Base-by-base conservation (phyloP, 2,888 invertebrate species). In the Automeris io region DNA sequence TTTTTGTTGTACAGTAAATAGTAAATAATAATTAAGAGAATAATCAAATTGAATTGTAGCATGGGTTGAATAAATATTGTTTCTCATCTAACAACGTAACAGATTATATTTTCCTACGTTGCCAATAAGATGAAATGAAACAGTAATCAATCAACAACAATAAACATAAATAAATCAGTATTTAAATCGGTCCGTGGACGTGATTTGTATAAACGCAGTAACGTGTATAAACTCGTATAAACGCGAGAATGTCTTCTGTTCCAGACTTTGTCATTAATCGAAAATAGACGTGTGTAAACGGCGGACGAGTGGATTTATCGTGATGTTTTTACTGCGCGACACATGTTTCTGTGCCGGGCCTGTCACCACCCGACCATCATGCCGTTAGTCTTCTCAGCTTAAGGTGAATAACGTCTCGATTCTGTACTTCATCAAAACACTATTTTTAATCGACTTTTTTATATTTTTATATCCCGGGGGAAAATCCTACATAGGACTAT, bases 281-380 rank as follows among this genome's bases (percentile, higher is more conserved):
- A 56, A 73, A 77, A 77, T 77, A 76, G 69, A 64, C 50, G 49
- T 68, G 57, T 57, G 70, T 72, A 67, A 72, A 74, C 70, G 60
- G 51, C 54, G 49, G 34, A 39, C 31, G 33, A 45, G 40, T 51
- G 54, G 60, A 65, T 71, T 69, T 61, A 66, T 63, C 57, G 60
- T 54, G 55, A 47, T 69, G 67, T 71, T 77, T 80, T 78, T 72
- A 78, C 64, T 55, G 59, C 56, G 65, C 57, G 79, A 80, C 81
- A 81, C 65, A 77, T 81, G 81, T 74, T 75, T 47, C 51, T 12
- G 47, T 37, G 39, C 38, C 35, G 38, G 40, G 39, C 52, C 76
- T 82, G 78, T 79, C 76, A 75, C 77, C 74, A 58, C 32, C 37
- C 25, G 45, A 22, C 25, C 34, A 25, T 34, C 34, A 29, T 21